Evolutionary conservation across 2,797 vertebrate species (phyloP), one percentile per base, ranked within the genome.

Genomic region (Micropoecilia bifurca): DNA sequence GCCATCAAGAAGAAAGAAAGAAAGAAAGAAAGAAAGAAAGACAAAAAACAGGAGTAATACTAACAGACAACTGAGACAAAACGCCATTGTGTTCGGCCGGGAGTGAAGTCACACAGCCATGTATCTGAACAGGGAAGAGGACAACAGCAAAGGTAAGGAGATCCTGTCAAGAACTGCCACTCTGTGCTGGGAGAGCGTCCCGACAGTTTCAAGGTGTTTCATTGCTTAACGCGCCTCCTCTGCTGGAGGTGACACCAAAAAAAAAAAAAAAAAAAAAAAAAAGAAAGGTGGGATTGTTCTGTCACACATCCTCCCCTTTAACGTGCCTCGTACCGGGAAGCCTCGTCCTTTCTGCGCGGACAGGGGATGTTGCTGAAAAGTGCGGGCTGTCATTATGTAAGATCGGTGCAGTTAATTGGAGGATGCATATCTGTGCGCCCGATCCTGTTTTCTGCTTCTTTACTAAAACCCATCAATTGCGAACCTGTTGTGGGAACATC

Each of bases 81-180:
- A 55, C 92, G 89, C 90, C 90, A 47, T 90, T 88, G 86, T 20
- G 41, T 82, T 72, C 45, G 41, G 84, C 88, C 89, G 81, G 88
- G 91, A 89, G 91, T 90, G 84, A 92, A 94, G 85, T 86, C 57
- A 92, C 90, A 95, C 90, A 95, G 95, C 93, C 96, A 96, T 96
- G 96, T 96, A 96, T 96, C 92, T 96, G 87, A 96, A 96, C 94
- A 92, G 95, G 91, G 95, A 96, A 85, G 96, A 96, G 91, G 94
- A 94, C 91, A 93, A 88, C 73, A 93, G 93, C 94, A 96, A 95
- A 96, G 96, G 96, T 96, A 95, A 93, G 92, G 87, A 93, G 92
- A 88, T 20, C 86, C 83, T 80, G 84, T n/a, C 75, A 87, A 84
- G 88, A 85, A 80, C 55, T 77, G 74, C 48, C 82, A 83, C 85